A percentile compares a stretch with the other conserved stretches of the same genome.
Evolutionary conservation across 2,888 invertebrate species (phyloP).

Genomic region (Stratiomys singularior): DNA sequence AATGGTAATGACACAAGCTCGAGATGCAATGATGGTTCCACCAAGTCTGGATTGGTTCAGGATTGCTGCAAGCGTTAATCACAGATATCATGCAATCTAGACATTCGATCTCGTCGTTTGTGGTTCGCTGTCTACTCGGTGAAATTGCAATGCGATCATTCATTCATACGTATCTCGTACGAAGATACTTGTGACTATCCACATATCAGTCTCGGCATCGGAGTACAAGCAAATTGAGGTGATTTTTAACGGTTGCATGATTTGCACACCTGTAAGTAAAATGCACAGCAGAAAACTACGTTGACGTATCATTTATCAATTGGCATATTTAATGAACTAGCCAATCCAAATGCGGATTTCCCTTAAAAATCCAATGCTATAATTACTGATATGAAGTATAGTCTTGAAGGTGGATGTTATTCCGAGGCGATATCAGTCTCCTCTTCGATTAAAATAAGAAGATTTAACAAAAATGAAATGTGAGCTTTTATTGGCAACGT

Average conservation of each 20-base stretch:
- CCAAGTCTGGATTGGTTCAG: constrained; percentile 10
- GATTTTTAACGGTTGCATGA: constrained; percentile 2
- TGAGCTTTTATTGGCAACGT: no score
- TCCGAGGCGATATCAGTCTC: no score
- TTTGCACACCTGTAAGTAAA: neutral
- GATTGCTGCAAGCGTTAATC: constrained; percentile 17
- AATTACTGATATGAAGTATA: no score
- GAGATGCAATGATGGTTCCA: constrained; percentile 21
- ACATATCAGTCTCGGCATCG: neutral
- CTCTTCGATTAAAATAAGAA: no score
- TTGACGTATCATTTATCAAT: no score
- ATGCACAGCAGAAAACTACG: no score
- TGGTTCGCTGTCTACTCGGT: neutral
- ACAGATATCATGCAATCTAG: constrained; percentile 18
- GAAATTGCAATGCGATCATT: neutral
- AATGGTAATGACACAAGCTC: neutral
- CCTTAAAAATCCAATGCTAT: no score
- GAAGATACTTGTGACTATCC: neutral
- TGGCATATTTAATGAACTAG: no score
- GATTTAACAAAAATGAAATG: no score
- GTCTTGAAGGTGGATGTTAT: no score
- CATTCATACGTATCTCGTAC: neutral
- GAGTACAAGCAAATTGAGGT: neutral
- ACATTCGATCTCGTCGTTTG: constrained; percentile 11
- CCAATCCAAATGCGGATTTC: no score